Base-by-base conservation (phyloP, 2,888 invertebrate genomes). In the Drosophila pegasa region DNA sequence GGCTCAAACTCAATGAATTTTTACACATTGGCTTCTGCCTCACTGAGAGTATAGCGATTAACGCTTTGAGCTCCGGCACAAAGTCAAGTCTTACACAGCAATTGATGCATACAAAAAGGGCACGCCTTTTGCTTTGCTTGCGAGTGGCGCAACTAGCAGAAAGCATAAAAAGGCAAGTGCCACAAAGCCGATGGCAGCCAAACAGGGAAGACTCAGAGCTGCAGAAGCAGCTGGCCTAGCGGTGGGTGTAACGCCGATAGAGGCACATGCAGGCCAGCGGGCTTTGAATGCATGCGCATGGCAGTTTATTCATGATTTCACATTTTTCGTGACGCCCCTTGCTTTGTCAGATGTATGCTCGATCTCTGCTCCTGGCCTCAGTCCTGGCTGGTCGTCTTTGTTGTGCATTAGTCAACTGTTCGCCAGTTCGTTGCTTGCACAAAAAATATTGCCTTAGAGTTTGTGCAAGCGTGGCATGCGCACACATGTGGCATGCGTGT, bases 271-370 rank as follows among this genome's bases (percentile, higher is more conserved):
- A 54, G 60, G 41, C 45, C 54, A 57, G 63, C 62, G 66, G 74
- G 73, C 76, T 70, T 67, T 79, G 82, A 87, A 81, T 79, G 86
- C 71, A 89, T 86, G 88, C 85, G 88, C 89, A 89, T 89, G 85
- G 88, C 89, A 86, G 80, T 89, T 86, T 86, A 86, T 86, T 89
- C 85, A 86, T 89, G 89, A 86, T 89, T 89, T 89, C 89, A 85
- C 83, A 86, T 89, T 89, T 89, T 82, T 89, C 63, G 75, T 73
- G 65, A 63, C 59, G 41, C 43, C 66, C 50, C 48, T n/a, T 12
- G 16, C 12, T 25, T 3, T 18, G 25, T 31, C 29, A 25, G 22
- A 43, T 18, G 38, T 14, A 16, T 37, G 9, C 38, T 37, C n/a
- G 22, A 45, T 41, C 48, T 63, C 22, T 35, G 33, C 12, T 12